Evolutionary conservation across 2,113 vertebrate genomes (phyloP).

Genomic region (Fulmarus glacialis): DNA sequence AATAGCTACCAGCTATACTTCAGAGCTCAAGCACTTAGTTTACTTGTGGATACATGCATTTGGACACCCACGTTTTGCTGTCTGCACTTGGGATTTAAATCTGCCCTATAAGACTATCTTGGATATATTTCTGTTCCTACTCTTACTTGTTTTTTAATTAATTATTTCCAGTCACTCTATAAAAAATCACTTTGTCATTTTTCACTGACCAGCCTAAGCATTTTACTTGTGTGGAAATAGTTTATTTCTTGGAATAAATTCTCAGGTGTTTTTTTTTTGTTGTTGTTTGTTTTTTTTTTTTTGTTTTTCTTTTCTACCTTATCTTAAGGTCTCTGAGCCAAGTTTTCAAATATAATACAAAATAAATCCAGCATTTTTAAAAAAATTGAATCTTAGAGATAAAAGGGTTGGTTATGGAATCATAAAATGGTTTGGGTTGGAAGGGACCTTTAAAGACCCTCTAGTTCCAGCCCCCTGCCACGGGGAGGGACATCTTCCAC

Average conservation of each 20-base stretch:
- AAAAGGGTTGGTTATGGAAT: background rate
- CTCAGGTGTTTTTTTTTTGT: too few species aligned
- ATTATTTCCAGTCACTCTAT: background rate
- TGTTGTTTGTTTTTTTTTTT: background rate
- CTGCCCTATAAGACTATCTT: background rate
- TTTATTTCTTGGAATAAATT: background rate
- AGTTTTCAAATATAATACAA: background rate
- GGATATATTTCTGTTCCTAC: background rate
- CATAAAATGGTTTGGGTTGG: background rate
- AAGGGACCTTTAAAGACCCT: background rate
- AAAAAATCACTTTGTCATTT: background rate
- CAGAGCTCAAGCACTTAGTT: background rate
- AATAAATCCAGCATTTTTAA: background rate
- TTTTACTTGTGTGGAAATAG: background rate
- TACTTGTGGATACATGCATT: background rate
- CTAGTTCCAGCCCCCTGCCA: accelerated
- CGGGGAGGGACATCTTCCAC: background rate
- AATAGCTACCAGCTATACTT: background rate
- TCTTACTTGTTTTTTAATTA: background rate
- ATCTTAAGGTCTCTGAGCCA: background rate
- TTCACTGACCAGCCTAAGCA: background rate
- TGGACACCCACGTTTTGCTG: background rate
- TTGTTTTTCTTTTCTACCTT: background rate
- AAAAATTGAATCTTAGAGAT: background rate
- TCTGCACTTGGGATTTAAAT: background rate